These are phyloP conservation scores for Orchestes rusci DNA, from an alignment of 2,888 invertebrate genomes.

Conservation along the genomic window DNA sequence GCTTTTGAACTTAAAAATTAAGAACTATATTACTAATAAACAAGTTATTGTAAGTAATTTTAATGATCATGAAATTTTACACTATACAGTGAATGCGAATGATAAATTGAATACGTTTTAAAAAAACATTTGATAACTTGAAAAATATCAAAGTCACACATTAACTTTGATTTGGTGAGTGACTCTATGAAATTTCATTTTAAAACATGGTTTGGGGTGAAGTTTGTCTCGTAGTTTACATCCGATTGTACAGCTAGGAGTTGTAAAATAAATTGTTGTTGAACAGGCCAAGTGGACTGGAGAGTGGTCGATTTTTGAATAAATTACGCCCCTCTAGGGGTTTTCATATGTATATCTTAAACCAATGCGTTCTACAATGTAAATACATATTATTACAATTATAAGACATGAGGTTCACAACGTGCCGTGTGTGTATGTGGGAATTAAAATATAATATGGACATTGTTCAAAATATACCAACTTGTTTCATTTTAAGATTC, in stretches of 20 bases:
- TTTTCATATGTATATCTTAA: slow-evolving; percentile 63
- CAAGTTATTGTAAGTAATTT: slow-evolving; percentile 46
- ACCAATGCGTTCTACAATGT: slow-evolving; percentile 59
- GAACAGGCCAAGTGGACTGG: slow-evolving; percentile 31
- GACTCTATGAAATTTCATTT: too few species aligned
- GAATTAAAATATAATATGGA: slow-evolving; percentile 68
- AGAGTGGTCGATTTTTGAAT: slow-evolving; percentile 45
- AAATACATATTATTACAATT: slow-evolving; percentile 55
- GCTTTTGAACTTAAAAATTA: slow-evolving; percentile 47
- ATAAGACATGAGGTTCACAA: slow-evolving; percentile 81
- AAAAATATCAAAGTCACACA: slow-evolving; percentile 28
- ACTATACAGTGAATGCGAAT: slow-evolving; percentile 45
- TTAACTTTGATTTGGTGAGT: too few species aligned
- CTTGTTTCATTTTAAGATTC: slow-evolving; percentile 31
- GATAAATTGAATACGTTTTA: slow-evolving; percentile 30
- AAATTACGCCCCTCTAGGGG: slow-evolving; percentile 49
- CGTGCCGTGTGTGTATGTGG: slow-evolving; percentile 86
- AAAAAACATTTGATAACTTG: slow-evolving; percentile 24
- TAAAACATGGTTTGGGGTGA: too few species aligned
- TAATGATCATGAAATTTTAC: slow-evolving; percentile 41
- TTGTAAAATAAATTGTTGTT: slow-evolving; percentile 45
- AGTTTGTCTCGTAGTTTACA: too few species aligned
- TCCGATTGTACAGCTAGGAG: slow-evolving; percentile 45
- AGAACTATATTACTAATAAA: slow-evolving; percentile 38
- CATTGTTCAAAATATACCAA: slow-evolving; percentile 68